These are phyloP conservation scores for Ecdyonurus torrentis DNA, from an alignment of 2,888 invertebrate species.

Conservation along the genomic window DNA sequence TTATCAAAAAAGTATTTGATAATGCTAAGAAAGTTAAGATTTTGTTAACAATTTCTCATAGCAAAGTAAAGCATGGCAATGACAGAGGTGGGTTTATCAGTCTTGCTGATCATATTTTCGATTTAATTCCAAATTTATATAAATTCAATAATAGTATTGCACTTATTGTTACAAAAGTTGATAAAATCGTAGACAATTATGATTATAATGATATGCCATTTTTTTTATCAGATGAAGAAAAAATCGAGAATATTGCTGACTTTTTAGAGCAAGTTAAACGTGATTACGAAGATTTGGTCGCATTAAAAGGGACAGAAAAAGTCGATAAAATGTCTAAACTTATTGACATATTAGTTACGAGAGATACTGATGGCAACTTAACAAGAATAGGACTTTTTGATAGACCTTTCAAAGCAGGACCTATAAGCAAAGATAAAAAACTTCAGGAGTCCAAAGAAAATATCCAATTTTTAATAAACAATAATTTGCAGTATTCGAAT, in stretches of 20 bases:
- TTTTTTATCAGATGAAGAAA: not conserved
- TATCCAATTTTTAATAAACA: not conserved
- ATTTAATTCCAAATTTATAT: not conserved
- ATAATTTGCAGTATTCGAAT: not conserved
- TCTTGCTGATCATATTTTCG: not conserved
- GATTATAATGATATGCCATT: not conserved
- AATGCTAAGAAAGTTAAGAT: not conserved
- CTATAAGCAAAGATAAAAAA: not conserved
- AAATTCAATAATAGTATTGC: not conserved
- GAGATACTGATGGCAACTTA: not conserved
- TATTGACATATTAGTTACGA: not conserved
- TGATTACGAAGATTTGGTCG: not conserved
- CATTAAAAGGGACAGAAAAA: not conserved
- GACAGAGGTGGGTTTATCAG: not conserved
- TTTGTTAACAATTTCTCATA: not conserved
- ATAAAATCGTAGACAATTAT: not conserved
- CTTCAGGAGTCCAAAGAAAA: not conserved
- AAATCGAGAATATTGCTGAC: not conserved
- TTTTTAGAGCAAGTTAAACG: not conserved
- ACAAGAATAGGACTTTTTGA: not conserved
- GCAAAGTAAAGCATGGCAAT: not conserved
- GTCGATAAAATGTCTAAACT: not conserved
- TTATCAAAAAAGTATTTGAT: not conserved
- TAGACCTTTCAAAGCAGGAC: not conserved
- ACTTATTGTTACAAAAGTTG: not conserved